A percentile compares a stretch with the other conserved stretches of the same genome.
phyloP scores from a whole-genome alignment of 2,797 vertebrate genomes.

The Uromys caudimaculatus region DNA sequence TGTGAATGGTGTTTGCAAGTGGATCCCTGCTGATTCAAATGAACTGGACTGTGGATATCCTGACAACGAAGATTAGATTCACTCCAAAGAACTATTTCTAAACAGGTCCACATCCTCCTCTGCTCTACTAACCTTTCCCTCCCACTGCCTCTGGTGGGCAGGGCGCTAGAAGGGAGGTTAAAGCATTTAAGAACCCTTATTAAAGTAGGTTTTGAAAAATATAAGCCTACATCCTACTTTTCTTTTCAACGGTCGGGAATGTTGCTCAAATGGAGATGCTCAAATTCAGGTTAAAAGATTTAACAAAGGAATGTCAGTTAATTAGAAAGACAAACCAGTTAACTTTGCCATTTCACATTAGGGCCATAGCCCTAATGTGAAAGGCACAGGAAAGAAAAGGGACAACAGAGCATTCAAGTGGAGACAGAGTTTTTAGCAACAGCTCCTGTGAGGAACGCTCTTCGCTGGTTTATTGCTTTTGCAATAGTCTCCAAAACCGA shows the following conservation, averaged over 20 bases:
- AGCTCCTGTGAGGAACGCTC: background rate
- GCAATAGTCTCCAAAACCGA: background rate
- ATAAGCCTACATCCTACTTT: background rate
- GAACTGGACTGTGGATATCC: background rate
- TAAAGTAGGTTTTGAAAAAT: background rate
- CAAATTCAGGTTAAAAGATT: conserved; percentile 65
- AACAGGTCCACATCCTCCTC: background rate
- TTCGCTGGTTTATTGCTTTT: background rate
- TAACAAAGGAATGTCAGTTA: conserved; percentile 83
- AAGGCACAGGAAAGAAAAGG: conserved; percentile 51
- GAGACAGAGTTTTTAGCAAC: background rate
- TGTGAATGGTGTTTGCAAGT: background rate
- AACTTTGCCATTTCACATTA: conserved; percentile 85
- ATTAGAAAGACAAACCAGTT: conserved; percentile 85
- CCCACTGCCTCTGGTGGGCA: background rate
- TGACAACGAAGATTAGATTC: background rate
- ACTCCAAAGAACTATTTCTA: background rate
- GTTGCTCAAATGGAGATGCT: background rate
- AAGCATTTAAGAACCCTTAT: background rate
- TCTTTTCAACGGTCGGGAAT: conserved; percentile 41
- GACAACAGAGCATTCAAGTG: conserved; percentile 7
- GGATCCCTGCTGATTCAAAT: background rate
- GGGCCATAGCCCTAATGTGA: conserved; percentile 69
- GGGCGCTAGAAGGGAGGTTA: background rate
- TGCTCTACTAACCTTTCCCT: background rate